These are phyloP conservation scores for Solen grandis DNA, from an alignment of 1,140 invertebrate species.

Conservation along the genomic window DNA sequence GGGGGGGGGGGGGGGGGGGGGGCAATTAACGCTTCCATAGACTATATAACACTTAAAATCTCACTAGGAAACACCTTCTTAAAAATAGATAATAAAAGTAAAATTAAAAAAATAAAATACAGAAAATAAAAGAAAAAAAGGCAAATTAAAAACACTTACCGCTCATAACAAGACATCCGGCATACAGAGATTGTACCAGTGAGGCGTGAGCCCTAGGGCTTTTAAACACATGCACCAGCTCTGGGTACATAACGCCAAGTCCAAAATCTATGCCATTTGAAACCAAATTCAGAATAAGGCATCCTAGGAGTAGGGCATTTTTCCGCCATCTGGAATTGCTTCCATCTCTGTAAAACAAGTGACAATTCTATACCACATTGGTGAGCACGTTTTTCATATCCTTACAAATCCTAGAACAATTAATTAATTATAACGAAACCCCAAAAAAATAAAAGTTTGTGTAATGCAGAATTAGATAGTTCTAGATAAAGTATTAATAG, in stretches of 20 bases:
- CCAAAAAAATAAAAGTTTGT: no score
- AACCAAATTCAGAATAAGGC: neutral
- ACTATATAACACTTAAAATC: neutral
- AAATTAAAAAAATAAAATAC: neutral
- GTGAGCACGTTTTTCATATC: no score
- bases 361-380: no score
- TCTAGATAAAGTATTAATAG: no score
- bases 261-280: constrained; percentile 13
- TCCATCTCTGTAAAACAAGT: no score
- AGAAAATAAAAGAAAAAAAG: neutral
- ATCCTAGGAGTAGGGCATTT: neutral
- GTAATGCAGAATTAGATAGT: no score
- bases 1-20: no score
- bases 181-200: constrained; percentile 4
- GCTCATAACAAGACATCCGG: neutral
- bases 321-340: neutral
- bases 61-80: neutral
- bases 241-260: constrained; percentile 22
- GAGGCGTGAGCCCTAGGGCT: neutral
- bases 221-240: constrained; percentile 21
- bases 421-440: no score
- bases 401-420: no score
- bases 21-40: neutral
- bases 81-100: neutral
- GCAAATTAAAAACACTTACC: neutral